Conservation (phyloP, 37 sponge, comb jelly and placozoan species). For the Axinella damicornis region DNA sequence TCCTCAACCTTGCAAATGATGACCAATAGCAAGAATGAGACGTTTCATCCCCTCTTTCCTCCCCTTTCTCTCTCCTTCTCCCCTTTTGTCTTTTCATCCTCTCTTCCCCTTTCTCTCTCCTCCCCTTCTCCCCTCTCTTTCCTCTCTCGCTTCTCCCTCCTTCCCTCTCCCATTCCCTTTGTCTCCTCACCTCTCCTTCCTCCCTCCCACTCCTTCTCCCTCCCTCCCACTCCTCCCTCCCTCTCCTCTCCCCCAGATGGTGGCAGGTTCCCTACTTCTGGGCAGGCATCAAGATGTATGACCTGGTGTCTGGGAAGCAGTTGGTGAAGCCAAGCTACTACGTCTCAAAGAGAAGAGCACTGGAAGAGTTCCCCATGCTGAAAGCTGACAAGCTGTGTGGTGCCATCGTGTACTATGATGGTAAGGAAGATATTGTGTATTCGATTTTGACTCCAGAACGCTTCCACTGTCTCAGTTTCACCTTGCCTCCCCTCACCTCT, state of each 20-base stretch:
- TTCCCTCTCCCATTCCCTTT: no score
- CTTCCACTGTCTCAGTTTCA: background rate
- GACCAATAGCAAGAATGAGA: background rate
- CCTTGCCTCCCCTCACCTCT: background rate
- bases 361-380: conserved; percentile 98
- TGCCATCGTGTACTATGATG: conserved; percentile 96
- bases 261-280: conserved; percentile 99
- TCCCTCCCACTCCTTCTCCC: no score
- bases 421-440: conserved; percentile 40
- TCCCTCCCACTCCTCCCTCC: no score
- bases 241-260: conserved; percentile 63
- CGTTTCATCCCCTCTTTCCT: background rate
- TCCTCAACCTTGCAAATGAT: no score
- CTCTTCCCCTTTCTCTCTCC: background rate
- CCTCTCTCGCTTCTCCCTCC: no score
- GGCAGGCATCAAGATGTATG: conserved; percentile 96
- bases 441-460: background rate
- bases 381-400: conserved; percentile 84
- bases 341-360: conserved; percentile 86
- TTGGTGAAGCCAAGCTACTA: conserved; percentile 85
- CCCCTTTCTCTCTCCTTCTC: background rate
- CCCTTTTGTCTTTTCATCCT: no score
- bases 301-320: conserved; percentile 90
- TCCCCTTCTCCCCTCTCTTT: background rate
- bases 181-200: no score